A percentile compares a stretch with the other conserved stretches of the same genome.
Evolutionary conservation across 2,113 vertebrate genomes (phyloP).

Genomic region (Thalassarche chlororhynchos): DNA sequence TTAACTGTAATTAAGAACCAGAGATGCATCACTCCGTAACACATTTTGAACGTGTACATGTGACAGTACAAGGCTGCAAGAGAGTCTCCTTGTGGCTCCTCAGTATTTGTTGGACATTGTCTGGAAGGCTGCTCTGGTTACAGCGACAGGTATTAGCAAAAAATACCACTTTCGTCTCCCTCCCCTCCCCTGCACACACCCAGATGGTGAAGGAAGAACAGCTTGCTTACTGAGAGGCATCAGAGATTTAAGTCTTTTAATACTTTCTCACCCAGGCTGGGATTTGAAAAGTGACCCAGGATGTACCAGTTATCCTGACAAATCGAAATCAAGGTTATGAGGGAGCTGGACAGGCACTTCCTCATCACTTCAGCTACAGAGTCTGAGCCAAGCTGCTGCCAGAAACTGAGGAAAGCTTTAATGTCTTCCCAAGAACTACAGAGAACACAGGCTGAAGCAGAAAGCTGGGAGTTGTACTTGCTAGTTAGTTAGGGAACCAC

Average conservation of each 20-base stretch:
- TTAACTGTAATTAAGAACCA: slow-evolving; percentile 7
- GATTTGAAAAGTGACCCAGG: background rate
- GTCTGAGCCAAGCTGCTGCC: background rate
- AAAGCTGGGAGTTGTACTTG: background rate
- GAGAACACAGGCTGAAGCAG: background rate
- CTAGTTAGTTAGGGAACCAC: background rate
- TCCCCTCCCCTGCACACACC: background rate
- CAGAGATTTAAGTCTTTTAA: background rate
- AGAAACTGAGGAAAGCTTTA: background rate
- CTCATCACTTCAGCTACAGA: background rate
- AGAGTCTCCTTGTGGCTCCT: background rate
- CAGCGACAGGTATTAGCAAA: background rate
- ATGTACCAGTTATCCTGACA: background rate
- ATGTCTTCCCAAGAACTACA: background rate
- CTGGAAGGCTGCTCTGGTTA: background rate
- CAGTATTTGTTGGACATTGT: background rate
- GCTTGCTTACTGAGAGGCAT: background rate
- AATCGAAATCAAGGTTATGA: background rate
- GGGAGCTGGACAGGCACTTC: background rate
- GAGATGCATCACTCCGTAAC: background rate
- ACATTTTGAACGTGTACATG: background rate
- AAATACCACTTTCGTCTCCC: background rate
- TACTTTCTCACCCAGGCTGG: background rate
- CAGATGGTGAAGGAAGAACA: background rate
- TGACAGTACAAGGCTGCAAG: background rate